These are phyloP conservation scores for Schizothorax lantsangensis DNA, from an alignment of 2,797 vertebrate species.

Conservation along the genomic window DNA sequence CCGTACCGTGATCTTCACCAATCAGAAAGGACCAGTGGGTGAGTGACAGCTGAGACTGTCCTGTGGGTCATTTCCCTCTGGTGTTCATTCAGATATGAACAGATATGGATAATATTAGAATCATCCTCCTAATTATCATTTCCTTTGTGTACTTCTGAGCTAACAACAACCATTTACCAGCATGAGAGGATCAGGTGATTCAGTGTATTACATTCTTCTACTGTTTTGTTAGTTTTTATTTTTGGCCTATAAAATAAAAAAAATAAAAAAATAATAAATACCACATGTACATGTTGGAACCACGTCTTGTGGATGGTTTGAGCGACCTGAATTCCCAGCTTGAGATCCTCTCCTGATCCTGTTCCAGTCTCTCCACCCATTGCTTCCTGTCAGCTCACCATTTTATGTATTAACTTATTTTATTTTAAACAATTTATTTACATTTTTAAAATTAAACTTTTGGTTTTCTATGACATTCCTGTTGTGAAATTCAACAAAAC, in stretches of 20 bases:
- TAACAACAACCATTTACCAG: neutral
- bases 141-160: neutral
- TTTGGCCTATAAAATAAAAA: neutral
- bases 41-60: constrained; percentile 57
- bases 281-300: too few relatives aligned
- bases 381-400: too few relatives aligned
- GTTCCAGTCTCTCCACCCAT: too few relatives aligned
- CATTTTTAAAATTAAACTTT: neutral
- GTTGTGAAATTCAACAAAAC: neutral
- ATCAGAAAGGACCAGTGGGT: constrained; percentile 94
- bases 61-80: neutral
- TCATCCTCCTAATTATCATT: neutral
- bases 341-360: too few relatives aligned
- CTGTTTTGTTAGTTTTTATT: neutral
- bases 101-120: neutral
- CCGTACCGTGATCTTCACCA: constrained; percentile 84
- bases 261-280: too few relatives aligned
- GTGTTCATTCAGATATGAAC: too few relatives aligned
- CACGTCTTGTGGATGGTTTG: too few relatives aligned
- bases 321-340: too few relatives aligned
- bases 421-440: too few relatives aligned
- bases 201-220: neutral
- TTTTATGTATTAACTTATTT: too few relatives aligned
- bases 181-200: neutral
- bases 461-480: neutral